phyloP scores from a whole-genome alignment of 2,888 invertebrate genomes.

The Scaeva pyrastri region DNA sequence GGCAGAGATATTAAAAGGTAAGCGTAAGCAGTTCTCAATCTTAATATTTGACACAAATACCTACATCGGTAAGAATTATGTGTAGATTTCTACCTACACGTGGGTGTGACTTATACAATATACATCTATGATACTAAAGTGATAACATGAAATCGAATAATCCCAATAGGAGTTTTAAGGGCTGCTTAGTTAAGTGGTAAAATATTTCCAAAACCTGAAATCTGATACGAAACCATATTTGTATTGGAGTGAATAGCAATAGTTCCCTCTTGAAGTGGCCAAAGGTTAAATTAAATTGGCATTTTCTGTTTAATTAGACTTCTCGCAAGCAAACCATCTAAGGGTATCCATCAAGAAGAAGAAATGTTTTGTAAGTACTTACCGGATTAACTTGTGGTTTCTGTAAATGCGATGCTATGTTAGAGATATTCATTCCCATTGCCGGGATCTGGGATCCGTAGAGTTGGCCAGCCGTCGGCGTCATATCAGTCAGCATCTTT shows the following conservation, averaged over 20 bases:
- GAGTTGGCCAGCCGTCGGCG: conserved; percentile 86
- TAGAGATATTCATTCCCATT: conserved; percentile 86
- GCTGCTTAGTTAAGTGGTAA: conserved; percentile 7
- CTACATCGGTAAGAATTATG: background rate
- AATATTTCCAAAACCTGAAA: conserved; percentile 37
- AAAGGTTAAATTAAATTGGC: conserved; percentile 44
- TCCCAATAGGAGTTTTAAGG: conserved; percentile 27
- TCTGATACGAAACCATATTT: conserved; percentile 37
- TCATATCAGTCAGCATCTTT: conserved; percentile 86
- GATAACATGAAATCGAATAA: background rate
- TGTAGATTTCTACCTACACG: background rate
- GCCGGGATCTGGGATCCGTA: conserved; percentile 87
- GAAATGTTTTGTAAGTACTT: conserved; percentile 77
- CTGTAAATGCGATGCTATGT: conserved; percentile 83
- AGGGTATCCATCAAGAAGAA: background rate
- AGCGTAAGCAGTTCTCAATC: background rate
- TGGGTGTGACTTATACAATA: too few relatives aligned
- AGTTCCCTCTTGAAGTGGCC: background rate
- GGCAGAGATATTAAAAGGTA: background rate
- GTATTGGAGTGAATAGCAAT: background rate
- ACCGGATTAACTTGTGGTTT: conserved; percentile 84
- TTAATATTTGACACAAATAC: background rate
- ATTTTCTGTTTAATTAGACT: conserved; percentile 30
- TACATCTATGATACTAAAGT: background rate
- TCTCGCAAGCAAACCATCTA: conserved; percentile 23